phyloP scores from a whole-genome alignment of 2,797 vertebrate species.

The Lagodon rhomboides region DNA sequence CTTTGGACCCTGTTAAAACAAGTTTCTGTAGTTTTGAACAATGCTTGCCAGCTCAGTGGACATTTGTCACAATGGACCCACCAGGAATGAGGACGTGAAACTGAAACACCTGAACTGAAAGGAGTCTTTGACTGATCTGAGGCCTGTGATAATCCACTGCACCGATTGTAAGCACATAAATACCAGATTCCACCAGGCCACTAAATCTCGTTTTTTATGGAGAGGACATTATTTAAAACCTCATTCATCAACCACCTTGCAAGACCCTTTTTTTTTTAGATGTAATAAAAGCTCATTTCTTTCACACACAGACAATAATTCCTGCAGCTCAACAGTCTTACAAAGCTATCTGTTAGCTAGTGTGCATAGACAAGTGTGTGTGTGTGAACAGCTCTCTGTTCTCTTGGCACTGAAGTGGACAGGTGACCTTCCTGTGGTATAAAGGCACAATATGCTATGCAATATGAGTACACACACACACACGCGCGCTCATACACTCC shows the following conservation, averaged over 20 bases:
- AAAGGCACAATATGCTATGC: conserved; percentile 39
- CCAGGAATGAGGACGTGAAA: neutral
- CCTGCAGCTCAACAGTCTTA: conserved; percentile 27
- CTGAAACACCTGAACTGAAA: neutral
- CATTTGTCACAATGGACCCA: neutral
- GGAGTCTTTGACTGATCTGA: neutral
- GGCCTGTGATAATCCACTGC: conserved; percentile 20
- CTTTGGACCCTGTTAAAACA: neutral
- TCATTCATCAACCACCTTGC: conserved; percentile 32
- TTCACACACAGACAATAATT: conserved; percentile 56
- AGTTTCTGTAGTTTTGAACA: neutral
- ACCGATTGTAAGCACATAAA: conserved; percentile 7
- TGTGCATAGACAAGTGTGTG: neutral
- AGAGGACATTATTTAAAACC: conserved; percentile 33
- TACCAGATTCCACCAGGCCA: conserved; percentile 11
- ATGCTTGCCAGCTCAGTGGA: neutral
- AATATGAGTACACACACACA: conserved; percentile 17
- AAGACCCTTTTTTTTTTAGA: conserved; percentile 36
- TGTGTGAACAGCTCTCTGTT: conserved; percentile 26
- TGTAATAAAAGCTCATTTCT: conserved; percentile 55
- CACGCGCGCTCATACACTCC: conserved; percentile 3
- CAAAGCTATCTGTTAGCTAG: conserved; percentile 32
- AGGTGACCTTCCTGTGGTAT: conserved; percentile 68
- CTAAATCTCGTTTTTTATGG: conserved; percentile 30
- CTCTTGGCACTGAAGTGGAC: conserved; percentile 54